Conservation (phyloP, 1,140 invertebrate species). For the Bilobella aurantiaca region DNA sequence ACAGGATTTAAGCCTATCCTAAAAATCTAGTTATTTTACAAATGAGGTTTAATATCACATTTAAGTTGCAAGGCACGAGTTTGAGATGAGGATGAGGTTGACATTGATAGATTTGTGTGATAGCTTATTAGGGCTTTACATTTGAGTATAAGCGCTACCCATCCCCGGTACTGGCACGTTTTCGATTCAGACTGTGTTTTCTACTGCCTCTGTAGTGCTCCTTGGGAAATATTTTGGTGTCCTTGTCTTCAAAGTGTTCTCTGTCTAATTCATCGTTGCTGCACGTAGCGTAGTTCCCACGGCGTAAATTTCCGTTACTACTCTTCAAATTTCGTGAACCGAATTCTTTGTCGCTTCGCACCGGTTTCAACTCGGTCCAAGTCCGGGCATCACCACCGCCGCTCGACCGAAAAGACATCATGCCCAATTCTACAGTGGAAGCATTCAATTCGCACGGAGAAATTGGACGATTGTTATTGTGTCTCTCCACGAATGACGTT, state of each 20-base stretch:
- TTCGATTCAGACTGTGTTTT: constrained; percentile 32
- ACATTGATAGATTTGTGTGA: constrained; percentile 7
- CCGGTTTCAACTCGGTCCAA: constrained; percentile 26
- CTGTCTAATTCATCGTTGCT: constrained; percentile 32
- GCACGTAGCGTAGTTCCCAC: constrained; percentile 28
- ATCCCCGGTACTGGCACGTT: constrained; percentile 24
- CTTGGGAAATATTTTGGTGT: constrained; percentile 31
- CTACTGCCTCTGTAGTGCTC: constrained; percentile 33
- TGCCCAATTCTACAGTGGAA: constrained; percentile 22
- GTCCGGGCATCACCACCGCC: constrained; percentile 11
- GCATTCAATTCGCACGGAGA: constrained; percentile 30
- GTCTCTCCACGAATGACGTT: constrained; percentile 32
- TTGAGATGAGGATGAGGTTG: background rate
- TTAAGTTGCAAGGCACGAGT: constrained; percentile 18
- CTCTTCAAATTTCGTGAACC: constrained; percentile 12
- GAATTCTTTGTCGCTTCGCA: constrained; percentile 7
- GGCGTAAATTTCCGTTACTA: constrained; percentile 21
- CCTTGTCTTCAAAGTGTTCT: constrained; percentile 21
- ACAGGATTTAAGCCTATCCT: too few species aligned
- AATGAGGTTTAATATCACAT: constrained; percentile 13
- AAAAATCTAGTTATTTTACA: constrained; percentile 2
- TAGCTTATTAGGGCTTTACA: background rate
- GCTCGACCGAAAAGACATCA: constrained; percentile 23
- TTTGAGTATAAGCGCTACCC: background rate
- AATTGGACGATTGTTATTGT: constrained; percentile 34